Percentiles rank a stretch among this genome's conserved stretches.
phyloP scores from a whole-genome alignment of 2,888 invertebrate genomes.

The Malacosoma neustria region DNA sequence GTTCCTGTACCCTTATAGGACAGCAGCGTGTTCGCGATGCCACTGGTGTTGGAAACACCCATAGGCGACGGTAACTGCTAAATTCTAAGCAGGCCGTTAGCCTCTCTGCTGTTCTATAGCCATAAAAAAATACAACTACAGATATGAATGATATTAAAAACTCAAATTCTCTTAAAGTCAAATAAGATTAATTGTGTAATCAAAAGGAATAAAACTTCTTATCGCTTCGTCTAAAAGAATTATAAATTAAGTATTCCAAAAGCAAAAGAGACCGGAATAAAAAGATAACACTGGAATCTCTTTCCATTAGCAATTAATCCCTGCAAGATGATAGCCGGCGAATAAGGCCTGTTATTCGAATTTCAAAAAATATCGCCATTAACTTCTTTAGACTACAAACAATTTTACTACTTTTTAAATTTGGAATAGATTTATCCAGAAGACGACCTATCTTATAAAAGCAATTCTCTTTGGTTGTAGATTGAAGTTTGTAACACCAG shows the following conservation, averaged over 20 bases:
- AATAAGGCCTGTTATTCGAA: slow-evolving; percentile 17
- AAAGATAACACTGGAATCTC: slow-evolving; percentile 19
- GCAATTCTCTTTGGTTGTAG: slow-evolving; percentile 9
- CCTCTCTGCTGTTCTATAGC: too few species aligned
- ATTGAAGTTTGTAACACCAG: too few species aligned
- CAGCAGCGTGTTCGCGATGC: too few species aligned
- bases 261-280: slow-evolving; percentile 1
- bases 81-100: too few species aligned
- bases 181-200: not conserved
- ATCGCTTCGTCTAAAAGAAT: not conserved
- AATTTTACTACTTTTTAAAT: too few species aligned
- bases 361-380: too few species aligned
- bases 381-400: too few species aligned
- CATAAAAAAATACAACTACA: too few species aligned
- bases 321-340: slow-evolving; percentile 23
- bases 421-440: slow-evolving; percentile 17
- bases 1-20: too few species aligned
- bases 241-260: not conserved
- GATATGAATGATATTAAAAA: too few species aligned
- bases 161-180: not conserved
- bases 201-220: not conserved
- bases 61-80: too few species aligned
- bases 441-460: slow-evolving; percentile 3
- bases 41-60: too few species aligned
- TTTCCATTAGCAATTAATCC: slow-evolving; percentile 36